Conservation (phyloP, 2,888 invertebrate genomes). For the Lamellibrachia satsuma region DNA sequence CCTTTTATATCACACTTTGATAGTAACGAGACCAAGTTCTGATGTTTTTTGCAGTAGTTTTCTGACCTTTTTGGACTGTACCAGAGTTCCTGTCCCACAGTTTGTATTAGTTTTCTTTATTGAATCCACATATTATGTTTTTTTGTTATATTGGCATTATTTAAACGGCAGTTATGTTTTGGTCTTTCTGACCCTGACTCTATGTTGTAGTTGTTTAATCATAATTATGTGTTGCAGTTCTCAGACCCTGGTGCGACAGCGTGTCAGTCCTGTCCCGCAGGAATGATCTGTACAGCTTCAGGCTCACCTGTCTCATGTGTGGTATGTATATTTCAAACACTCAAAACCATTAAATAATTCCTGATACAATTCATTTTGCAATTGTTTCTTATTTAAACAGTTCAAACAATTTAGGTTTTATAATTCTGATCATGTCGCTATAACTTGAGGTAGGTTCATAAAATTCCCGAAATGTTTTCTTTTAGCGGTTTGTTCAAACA, state of each 20-base stretch:
- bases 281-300: slow-evolving; percentile 47
- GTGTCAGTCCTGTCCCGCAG: slow-evolving; percentile 51
- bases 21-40: no score
- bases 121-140: no score
- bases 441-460: not conserved
- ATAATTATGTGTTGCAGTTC: not conserved
- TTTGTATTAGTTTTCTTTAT: no score
- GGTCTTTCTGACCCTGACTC: no score
- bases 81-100: no score
- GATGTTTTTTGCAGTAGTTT: no score
- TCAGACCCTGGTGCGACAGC: slow-evolving; percentile 42
- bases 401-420: not conserved
- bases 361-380: no score
- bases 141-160: no score
- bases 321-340: slow-evolving; percentile 27
- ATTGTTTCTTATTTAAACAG: not conserved
- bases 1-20: no score
- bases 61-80: no score
- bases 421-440: not conserved
- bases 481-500: not conserved
- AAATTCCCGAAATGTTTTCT: not conserved
- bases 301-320: slow-evolving; percentile 29
- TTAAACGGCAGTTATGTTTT: not conserved
- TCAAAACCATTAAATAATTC: no score
- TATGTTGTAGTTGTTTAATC: not conserved